Conservation (phyloP, 2,797 vertebrate genomes). For the Synanceia verrucosa region DNA sequence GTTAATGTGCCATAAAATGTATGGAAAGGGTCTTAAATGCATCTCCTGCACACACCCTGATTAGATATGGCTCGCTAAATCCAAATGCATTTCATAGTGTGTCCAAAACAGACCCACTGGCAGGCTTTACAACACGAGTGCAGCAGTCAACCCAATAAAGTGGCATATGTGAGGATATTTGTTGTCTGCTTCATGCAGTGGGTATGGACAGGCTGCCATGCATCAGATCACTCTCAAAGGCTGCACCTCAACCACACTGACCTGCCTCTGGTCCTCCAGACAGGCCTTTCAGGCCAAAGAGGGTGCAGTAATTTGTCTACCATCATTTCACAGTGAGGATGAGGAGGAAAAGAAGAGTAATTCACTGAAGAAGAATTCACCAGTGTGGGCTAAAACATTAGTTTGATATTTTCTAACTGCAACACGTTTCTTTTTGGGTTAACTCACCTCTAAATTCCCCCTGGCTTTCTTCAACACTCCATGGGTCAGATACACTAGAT, state of each 20-base stretch:
- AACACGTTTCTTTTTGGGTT: neutral
- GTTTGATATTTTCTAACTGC: constrained; percentile 4
- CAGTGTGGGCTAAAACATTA: constrained; percentile 8
- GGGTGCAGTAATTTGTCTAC: constrained; percentile 79
- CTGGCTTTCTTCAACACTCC: constrained; percentile 92
- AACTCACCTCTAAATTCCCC: constrained; percentile 93
- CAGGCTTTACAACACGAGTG: neutral
- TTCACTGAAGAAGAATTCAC: constrained; percentile 28
- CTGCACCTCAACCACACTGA: constrained; percentile 64
- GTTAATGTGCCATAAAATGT: neutral
- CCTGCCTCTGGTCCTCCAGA: constrained; percentile 76
- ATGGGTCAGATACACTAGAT: constrained; percentile 89
- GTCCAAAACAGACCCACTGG: neutral
- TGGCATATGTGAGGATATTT: neutral
- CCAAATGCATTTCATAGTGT: neutral
- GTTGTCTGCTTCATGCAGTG: constrained; percentile 53
- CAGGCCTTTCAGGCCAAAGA: constrained; percentile 76
- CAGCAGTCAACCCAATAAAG: neutral
- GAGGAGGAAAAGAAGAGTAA: constrained; percentile 39
- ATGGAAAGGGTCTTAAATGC: neutral
- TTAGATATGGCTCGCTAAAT: neutral
- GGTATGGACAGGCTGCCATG: constrained; percentile 48
- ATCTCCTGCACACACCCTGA: neutral
- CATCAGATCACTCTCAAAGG: constrained; percentile 31
- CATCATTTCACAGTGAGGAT: constrained; percentile 41